A percentile compares a stretch with the other conserved stretches of the same genome.
Evolutionary conservation across 2,888 invertebrate genomes (phyloP).

Genomic region (Gibbula magus): DNA sequence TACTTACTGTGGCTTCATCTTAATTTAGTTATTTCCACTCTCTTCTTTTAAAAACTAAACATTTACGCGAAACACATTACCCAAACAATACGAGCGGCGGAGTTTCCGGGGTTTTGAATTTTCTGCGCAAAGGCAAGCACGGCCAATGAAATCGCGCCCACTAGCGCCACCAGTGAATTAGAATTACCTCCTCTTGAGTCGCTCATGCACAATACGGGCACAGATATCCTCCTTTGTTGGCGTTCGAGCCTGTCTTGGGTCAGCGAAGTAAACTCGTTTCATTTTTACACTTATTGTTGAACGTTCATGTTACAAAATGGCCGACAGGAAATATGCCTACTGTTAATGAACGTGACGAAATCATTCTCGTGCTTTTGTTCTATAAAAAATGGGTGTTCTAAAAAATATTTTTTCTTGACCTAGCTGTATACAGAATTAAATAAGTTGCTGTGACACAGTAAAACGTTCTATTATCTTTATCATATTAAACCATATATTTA

Average conservation of each 20-base stretch:
- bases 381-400: too few species aligned
- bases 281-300: background rate
- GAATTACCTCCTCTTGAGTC: slow-evolving; percentile 19
- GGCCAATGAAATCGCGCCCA: slow-evolving; percentile 19
- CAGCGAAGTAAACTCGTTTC: background rate
- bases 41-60: background rate
- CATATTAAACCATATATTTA: too few species aligned
- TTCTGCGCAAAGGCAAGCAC: background rate
- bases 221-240: background rate
- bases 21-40: background rate
- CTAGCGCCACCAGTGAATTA: background rate
- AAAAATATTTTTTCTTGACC: too few species aligned
- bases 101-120: slow-evolving; percentile 20
- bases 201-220: background rate
- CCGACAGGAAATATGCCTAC: background rate
- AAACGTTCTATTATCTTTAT: too few species aligned
- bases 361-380: too few species aligned
- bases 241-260: background rate
- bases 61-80: slow-evolving; percentile 6
- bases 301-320: slow-evolving; percentile 8
- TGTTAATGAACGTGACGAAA: too few species aligned
- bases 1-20: slow-evolving; percentile 60
- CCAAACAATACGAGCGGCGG: slow-evolving; percentile 10
- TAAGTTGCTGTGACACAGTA: too few species aligned
- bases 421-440: too few species aligned